Conservation (phyloP, 2,113 vertebrate species). For the Cynocephalus volans region DNA sequence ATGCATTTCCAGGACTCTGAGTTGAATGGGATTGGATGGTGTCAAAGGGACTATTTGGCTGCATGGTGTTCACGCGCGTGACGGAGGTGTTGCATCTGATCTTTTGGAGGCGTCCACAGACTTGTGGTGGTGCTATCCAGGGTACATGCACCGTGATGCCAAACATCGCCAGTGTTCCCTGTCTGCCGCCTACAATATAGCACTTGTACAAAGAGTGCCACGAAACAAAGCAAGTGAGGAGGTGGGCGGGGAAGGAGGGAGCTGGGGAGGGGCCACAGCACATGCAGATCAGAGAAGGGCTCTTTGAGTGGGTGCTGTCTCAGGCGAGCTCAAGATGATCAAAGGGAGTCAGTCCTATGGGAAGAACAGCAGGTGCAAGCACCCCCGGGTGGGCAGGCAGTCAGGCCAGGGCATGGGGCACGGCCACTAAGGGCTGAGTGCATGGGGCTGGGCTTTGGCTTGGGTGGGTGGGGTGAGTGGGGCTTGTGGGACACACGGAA, state of each 20-base stretch:
- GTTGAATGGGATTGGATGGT: neutral
- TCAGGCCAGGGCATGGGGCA: accelerated
- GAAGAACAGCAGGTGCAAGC: neutral
- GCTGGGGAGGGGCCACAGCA: neutral
- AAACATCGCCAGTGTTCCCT: too few species aligned
- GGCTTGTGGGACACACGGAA: too few species aligned
- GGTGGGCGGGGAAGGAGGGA: accelerated
- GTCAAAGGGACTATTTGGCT: neutral
- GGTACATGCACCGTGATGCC: neutral
- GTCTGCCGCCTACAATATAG: neutral
- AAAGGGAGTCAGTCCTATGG: neutral
- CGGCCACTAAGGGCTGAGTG: neutral
- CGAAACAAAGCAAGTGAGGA: neutral
- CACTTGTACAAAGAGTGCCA: neutral
- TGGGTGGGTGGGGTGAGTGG: accelerated
- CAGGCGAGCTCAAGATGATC: too few species aligned
- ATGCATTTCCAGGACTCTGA: neutral
- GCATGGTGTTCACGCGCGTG: accelerated
- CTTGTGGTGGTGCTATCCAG: neutral
- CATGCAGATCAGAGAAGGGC: neutral
- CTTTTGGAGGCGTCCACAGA: neutral
- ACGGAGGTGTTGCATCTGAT: accelerated
- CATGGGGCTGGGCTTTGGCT: neutral
- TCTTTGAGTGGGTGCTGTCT: neutral
- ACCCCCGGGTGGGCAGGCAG: neutral